These are phyloP conservation scores for Oenanthe oenanthe DNA, from an alignment of 2,113 vertebrate species.

Conservation along the genomic window DNA sequence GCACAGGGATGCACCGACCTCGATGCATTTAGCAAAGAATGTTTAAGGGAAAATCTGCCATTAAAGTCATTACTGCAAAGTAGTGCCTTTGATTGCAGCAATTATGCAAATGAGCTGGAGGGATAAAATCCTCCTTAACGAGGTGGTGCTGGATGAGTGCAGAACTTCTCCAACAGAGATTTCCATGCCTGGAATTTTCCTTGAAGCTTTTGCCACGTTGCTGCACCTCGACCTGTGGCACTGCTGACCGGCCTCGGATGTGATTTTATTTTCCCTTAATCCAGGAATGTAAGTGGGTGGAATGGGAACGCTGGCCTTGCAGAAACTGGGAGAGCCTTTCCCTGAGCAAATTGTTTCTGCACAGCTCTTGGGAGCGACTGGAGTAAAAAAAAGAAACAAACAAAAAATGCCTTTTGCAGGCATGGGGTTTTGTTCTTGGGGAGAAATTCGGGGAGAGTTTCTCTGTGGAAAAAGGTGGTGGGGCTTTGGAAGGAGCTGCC, in stretches of 20 bases:
- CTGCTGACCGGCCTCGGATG: not conserved
- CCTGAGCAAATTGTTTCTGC: conserved; percentile 44
- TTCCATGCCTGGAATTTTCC: not conserved
- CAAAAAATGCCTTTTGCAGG: conserved; percentile 17
- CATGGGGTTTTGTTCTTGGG: not conserved
- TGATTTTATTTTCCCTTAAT: conserved; percentile 35
- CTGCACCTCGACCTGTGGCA: not conserved
- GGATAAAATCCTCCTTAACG: conserved; percentile 18
- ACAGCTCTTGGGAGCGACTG: conserved; percentile 5
- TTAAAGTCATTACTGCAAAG: conserved; percentile 50
- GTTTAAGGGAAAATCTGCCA: conserved; percentile 48
- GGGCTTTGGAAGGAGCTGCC: not conserved
- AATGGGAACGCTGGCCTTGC: conserved; percentile 57
- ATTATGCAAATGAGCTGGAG: conserved; percentile 59
- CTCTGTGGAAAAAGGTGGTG: not conserved
- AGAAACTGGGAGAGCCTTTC: conserved; percentile 53
- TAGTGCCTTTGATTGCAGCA: conserved; percentile 49
- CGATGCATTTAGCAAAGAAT: not conserved
- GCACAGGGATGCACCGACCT: not conserved
- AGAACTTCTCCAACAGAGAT: not conserved
- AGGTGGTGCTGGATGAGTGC: not conserved
- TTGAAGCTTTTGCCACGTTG: not conserved
- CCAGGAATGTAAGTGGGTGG: conserved; percentile 63
- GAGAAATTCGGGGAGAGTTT: not conserved
- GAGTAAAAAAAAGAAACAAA: conserved; percentile 24